Base-by-base conservation (phyloP, 2,113 vertebrate species). In the Pavo muticus region DNA sequence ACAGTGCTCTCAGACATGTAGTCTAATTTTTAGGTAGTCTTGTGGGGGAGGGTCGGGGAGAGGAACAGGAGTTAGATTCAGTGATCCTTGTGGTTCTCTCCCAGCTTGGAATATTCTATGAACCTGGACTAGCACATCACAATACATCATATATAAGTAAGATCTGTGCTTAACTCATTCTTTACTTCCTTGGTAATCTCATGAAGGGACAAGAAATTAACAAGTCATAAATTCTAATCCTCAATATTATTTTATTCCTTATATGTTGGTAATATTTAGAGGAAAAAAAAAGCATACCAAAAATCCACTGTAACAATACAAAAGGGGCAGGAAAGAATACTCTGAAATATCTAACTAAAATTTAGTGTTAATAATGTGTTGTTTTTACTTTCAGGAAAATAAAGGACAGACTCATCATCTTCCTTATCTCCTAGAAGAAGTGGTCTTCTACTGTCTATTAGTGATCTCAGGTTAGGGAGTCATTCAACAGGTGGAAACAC, bases 351-450 rank as follows among this genome's bases (percentile, higher is more conserved):
- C 10, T 63, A 65, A 39, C 20, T 83, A 15, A 57, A 52, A 4
- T 78, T 94, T 52, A 52, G 60, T 76, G 16, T 39, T 95, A 61
- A 80, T 88, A 60, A 67, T 70, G 10, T 81, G 20, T 5, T 88
- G 9, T 72, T 93, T 91, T 87, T 72, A 59, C 45, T 96, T 97
- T 63, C 91, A 97, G 93, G 87, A 54, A 75, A 84, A 73, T 10
- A 6, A 45, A 11, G 73, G 74, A 87, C 81, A 52, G 47, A 48
- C 40, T 69, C 25, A 27, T 94, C 42, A 24, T 32, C 69, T 84
- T 85, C 24, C 24, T 54, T 18, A 47, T 9, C 3, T 3, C 18
- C 14, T 50, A 5, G 61, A 94, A 86, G 69, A 93, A 14, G 90
- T 21, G 54, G 3, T 10, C 10, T 87, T 87, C 72, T 69, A 32